Conservation (phyloP, 2,888 invertebrate genomes). For the Frankliniella intonsa region DNA sequence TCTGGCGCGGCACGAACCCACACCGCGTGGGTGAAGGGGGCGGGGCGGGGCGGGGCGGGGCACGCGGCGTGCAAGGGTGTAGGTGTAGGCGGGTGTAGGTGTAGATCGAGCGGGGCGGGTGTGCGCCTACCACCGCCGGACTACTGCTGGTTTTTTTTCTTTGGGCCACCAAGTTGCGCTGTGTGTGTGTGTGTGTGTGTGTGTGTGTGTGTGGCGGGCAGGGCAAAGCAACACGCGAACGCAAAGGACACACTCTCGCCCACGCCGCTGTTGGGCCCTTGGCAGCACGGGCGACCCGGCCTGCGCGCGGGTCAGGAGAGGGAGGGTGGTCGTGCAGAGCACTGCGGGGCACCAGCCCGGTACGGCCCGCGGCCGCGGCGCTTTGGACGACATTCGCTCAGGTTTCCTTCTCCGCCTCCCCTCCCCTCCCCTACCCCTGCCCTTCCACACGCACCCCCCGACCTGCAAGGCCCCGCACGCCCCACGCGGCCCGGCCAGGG, state of each 20-base stretch:
- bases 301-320: background rate
- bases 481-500: background rate
- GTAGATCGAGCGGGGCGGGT: background rate
- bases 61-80: background rate
- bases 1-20: background rate
- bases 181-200: background rate
- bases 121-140: too few species aligned
- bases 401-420: too few species aligned
- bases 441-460: too few species aligned
- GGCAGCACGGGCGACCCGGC: background rate
- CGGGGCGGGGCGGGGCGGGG: background rate
- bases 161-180: background rate
- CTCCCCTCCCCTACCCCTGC: too few species aligned
- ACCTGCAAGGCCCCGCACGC: background rate
- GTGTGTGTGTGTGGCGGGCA: background rate
- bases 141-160: too few species aligned
- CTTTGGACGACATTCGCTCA: background rate
- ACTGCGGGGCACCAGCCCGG: background rate
- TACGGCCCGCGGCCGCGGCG: background rate
- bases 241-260: background rate
- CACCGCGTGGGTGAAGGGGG: background rate
- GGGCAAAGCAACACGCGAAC: constrained; percentile 2
- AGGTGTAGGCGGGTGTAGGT: background rate
- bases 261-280: background rate
- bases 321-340: background rate